Conservation (phyloP, 1,140 invertebrate genomes). For the Zaprionus tsacasi region DNA sequence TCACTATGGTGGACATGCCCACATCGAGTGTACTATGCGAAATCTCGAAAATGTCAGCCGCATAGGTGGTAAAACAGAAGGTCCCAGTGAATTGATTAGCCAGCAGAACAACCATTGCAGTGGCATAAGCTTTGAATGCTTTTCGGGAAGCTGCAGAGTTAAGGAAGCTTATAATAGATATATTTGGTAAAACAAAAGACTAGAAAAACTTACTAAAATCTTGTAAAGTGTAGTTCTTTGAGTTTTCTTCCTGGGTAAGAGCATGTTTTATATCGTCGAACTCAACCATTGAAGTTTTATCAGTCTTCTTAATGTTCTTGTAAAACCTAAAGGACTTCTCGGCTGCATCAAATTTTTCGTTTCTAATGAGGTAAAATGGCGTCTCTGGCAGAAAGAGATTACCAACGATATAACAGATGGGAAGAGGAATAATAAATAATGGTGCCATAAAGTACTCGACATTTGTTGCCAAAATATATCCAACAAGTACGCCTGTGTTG, state of each 20-base stretch:
- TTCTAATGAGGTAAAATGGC: slow-evolving; percentile 88
- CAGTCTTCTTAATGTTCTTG: slow-evolving; percentile 50
- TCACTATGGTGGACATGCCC: slow-evolving; percentile 85
- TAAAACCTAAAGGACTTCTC: slow-evolving; percentile 86
- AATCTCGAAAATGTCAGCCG: slow-evolving; percentile 86
- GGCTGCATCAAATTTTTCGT: slow-evolving; percentile 87
- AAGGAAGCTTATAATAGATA: too few species aligned
- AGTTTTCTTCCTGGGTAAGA: slow-evolving; percentile 47
- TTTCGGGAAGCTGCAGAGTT: slow-evolving; percentile 35
- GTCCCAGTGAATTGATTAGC: slow-evolving; percentile 58
- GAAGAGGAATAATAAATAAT: slow-evolving; percentile 87
- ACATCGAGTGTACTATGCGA: slow-evolving; percentile 86
- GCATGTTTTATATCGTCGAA: slow-evolving; percentile 54
- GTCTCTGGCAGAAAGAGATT: slow-evolving; percentile 92
- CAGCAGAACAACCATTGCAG: slow-evolving; percentile 42
- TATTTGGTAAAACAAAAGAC: too few species aligned
- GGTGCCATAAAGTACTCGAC: slow-evolving; percentile 88
- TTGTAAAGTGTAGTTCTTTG: slow-evolving; percentile 29
- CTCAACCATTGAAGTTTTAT: slow-evolving; percentile 42
- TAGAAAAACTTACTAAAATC: slow-evolving; percentile 73
- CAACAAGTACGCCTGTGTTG: slow-evolving; percentile 90
- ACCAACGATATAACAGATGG: slow-evolving; percentile 87
- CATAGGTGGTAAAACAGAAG: slow-evolving; percentile 62
- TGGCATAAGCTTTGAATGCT: slow-evolving; percentile 49
- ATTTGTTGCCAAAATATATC: slow-evolving; percentile 89